Conservation (phyloP, 2,888 invertebrate species). For the Heteropelma amictum region DNA sequence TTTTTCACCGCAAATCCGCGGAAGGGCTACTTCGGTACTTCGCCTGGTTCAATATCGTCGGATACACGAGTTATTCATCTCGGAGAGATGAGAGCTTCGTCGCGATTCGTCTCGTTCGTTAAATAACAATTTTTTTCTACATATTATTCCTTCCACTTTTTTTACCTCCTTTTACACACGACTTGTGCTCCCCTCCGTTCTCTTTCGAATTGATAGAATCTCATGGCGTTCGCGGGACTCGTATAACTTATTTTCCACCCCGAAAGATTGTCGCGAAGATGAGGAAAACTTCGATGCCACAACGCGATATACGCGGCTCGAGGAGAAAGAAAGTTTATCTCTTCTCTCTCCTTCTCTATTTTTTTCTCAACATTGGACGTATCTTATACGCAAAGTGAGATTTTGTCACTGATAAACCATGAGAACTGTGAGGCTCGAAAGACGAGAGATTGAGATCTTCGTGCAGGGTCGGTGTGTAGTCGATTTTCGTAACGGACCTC, state of each 20-base stretch:
- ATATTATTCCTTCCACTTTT: slow-evolving; percentile 10
- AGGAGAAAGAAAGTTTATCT: neutral
- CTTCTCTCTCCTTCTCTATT: neutral
- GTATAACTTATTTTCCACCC: neutral
- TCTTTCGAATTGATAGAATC: slow-evolving; percentile 12
- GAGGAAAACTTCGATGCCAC: neutral
- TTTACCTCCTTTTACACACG: neutral
- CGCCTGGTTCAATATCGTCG: no score
- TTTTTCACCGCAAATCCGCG: no score
- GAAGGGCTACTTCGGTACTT: no score
- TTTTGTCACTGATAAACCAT: slow-evolving; percentile 27
- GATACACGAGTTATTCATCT: no score
- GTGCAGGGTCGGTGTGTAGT: slow-evolving; percentile 4
- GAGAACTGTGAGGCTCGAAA: neutral
- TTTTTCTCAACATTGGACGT: neutral
- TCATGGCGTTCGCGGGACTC: slow-evolving; percentile 9
- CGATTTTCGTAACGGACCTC: slow-evolving; percentile 2
- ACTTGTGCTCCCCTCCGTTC: neutral
- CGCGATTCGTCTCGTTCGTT: slow-evolving; percentile 10
- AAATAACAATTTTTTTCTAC: no score
- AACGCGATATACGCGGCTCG: neutral
- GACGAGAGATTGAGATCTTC: slow-evolving; percentile 23
- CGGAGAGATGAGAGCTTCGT: no score
- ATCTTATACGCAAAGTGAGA: slow-evolving; percentile 14
- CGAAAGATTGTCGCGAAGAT: slow-evolving; percentile 14